Percentiles rank a stretch among this genome's conserved stretches.
These are phyloP conservation scores for Seira musarum DNA, from an alignment of 2,888 invertebrate species.

Conservation along the genomic window DNA sequence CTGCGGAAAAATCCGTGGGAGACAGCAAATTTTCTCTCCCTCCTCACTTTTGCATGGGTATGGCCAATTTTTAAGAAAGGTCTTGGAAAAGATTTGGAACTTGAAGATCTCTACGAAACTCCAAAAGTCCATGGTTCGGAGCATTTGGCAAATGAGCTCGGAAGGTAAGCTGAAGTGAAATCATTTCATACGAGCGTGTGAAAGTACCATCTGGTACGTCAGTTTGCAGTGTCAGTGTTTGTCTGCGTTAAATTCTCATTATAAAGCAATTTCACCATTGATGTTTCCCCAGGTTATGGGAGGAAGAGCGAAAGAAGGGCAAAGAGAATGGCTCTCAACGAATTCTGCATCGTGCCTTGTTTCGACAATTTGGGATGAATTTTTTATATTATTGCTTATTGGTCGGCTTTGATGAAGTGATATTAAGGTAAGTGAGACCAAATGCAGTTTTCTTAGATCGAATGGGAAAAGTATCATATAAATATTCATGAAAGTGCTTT, in stretches of 20 bases:
- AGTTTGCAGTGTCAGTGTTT: no score
- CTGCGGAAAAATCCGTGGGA: slow-evolving; percentile 53
- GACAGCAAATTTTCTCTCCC: slow-evolving; percentile 39
- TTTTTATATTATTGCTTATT: slow-evolving; percentile 46
- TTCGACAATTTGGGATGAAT: slow-evolving; percentile 48
- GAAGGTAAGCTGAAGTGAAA: slow-evolving; percentile 27
- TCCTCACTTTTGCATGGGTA: slow-evolving; percentile 80
- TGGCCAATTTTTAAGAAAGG: slow-evolving; percentile 84
- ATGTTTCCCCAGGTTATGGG: slow-evolving; percentile 37
- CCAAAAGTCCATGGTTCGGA: slow-evolving; percentile 80
- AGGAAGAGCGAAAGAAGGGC: slow-evolving; percentile 28
- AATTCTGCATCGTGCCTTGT: slow-evolving; percentile 51
- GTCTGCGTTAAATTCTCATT: no score
- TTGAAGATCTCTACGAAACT: slow-evolving; percentile 83
- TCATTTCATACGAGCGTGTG: no score
- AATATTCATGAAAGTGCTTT: not conserved
- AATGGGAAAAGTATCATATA: no score
- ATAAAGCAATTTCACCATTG: no score
- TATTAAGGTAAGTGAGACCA: slow-evolving; percentile 41
- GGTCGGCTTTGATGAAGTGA: slow-evolving; percentile 55
- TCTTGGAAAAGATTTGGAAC: slow-evolving; percentile 80
- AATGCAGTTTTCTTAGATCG: not conserved
- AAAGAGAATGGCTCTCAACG: slow-evolving; percentile 26
- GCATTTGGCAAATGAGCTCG: slow-evolving; percentile 76
- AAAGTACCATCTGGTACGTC: no score